Evolutionary conservation across 1,140 invertebrate species (phyloP), one percentile per base, ranked within the genome.

Genomic region (Musca vetustissima): DNA sequence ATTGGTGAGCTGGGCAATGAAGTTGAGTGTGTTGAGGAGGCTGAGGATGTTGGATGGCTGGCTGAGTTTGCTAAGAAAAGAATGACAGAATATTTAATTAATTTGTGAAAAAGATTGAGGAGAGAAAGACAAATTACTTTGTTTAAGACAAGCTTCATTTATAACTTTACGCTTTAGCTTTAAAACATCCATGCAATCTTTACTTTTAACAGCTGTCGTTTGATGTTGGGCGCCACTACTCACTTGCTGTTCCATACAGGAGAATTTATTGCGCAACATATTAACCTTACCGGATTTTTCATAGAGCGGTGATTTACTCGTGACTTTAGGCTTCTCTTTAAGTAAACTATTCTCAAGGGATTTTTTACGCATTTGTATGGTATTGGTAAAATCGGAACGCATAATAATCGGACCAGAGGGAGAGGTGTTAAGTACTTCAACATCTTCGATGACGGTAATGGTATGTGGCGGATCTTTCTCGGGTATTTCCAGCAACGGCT

Each of bases 381-480:
- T 82, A 64, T 82, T 82, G n/a, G 77, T 82, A 21, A 82, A 82
- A 66, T 82, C 80, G 8, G 80, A 82, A 4, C 73, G 73, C 80
- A 82, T 82, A 47, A 82, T 82, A 43, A 43, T 43, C 24, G 76
- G 70, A 47, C 78, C 80, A 11, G 47, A 67, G 13, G 32, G 21
- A n/a, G 28, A 36, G 25, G 66, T 48, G 21, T 52, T 52, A 66
- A 52, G 64, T 52, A 52, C 49, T 48, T 50, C 64, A 24, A 66
- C 15, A 19, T 50, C 64, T 19, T 66, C 64, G 9, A 66, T 47
- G 2, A 52, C 21, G 6, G 3, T 15, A 13, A 66, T 32, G 11
- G 13, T 11, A 17, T 50, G 32, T 19, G 32, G 15, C 0, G 17
- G 24, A 11, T 32, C 22, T 24, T 66, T 32, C 8, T 53, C 52